Evolutionary conservation across 2,888 invertebrate species (phyloP), one percentile per base, ranked within the genome.

Genomic region (Crioceris asparagi): DNA sequence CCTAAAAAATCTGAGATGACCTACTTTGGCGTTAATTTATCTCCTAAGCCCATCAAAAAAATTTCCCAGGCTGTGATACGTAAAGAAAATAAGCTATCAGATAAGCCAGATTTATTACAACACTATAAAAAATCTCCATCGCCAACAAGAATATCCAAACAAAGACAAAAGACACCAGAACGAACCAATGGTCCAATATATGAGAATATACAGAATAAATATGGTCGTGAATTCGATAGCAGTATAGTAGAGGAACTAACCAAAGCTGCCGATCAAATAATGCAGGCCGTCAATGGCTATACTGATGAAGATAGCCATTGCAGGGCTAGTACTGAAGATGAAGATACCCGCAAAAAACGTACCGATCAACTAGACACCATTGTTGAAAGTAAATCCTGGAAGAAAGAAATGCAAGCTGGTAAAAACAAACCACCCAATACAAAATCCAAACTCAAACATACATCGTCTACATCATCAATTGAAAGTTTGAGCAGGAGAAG

Each of bases 201-300:
- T 39, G 61, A 64, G 51, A 65, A 65, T 39, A 41, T 64, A 4
- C 53, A 54, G 17, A 45, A 44, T 26, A 31, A 36, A 23, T 41
- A 25, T 35, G 40, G 42, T 11, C 45, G 48, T 27, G 57, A 60
- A 32, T 62, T 62, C 36, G 62, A 63, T 42, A 58, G 56, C 35
- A 53, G 52, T 32, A 73, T 72, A 44, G 56, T 74, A 39, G 72
- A 69, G 47, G 74, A 74, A 56, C 62, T 74, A 51, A 72, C 72
- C 10, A 66, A 67, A 51, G 72, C 70, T 33, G 74, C 74, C 39
- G 73, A 75, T 62, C 69, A 74, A 59, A 72, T 74, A 45, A 55
- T 74, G 47, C 54, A 71, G 63, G 71, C 72, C 16, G 70, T 74
- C 14, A 67, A 68, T 38, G 68, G 65, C 21, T 68, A 67, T 48